Evolutionary conservation across 1,140 invertebrate genomes (phyloP).

Genomic region (Mycetomoellerius zeteki): DNA sequence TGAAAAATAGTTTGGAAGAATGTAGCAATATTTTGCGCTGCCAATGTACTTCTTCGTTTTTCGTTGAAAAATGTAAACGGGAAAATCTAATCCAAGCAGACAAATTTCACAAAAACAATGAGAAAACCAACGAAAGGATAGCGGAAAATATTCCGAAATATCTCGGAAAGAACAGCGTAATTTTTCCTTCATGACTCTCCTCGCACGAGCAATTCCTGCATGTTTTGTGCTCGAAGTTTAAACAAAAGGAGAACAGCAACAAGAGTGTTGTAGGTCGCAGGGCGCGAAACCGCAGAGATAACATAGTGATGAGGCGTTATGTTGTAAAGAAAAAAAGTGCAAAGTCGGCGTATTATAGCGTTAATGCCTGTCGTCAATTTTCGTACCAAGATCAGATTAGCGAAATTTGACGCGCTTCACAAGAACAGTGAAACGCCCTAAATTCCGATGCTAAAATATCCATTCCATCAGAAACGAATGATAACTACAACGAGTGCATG

Average conservation of each 20-base stretch:
- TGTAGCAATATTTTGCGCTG: background rate
- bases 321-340: constrained; percentile 21
- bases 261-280: background rate
- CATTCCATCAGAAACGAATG: constrained; percentile 13
- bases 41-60: background rate
- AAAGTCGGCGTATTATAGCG: constrained; percentile 2
- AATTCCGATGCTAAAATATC: constrained; percentile 28
- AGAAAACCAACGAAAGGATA: background rate
- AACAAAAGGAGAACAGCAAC: constrained; percentile 22
- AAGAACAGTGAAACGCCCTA: background rate
- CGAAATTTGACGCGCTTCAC: constrained; percentile 19
- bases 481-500: background rate
- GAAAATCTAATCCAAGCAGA: background rate
- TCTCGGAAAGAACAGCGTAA: constrained; percentile 5
- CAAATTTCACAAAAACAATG: constrained; percentile 30
- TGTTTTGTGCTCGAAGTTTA: constrained; percentile 5
- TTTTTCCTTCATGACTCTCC: background rate
- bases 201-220: background rate
- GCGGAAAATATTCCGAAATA: constrained; percentile 8
- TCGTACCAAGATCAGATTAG: constrained; percentile 31
- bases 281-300: background rate
- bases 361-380: constrained; percentile 18
- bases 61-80: background rate
- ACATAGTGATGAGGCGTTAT: background rate
- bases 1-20: constrained; percentile 9